A percentile compares a stretch with the other conserved stretches of the same genome.
phyloP scores from a whole-genome alignment of 2,797 vertebrate genomes.

The Salarias fasciatus region DNA sequence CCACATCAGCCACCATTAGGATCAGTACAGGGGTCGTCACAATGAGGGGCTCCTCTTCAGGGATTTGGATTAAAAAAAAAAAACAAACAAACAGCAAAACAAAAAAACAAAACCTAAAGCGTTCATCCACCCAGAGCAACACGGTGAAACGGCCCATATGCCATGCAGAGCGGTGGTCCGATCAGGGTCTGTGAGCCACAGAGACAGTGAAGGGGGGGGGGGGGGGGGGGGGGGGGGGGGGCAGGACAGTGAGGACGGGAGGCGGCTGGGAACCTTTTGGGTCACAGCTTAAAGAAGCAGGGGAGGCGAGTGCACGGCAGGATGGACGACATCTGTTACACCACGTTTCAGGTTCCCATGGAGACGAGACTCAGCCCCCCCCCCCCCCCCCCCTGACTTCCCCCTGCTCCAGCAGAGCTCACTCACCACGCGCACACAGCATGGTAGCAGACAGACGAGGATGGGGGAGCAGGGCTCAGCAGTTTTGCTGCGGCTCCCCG shows the following conservation, averaged over 20 bases:
- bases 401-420: constrained; percentile 80
- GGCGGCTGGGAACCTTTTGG: constrained; percentile 1
- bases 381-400: constrained; percentile 49
- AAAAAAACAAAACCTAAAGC: not conserved
- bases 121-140: constrained; percentile 28
- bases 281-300: constrained; percentile 48
- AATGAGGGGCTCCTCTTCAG: too few species aligned
- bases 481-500: constrained; percentile 93
- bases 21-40: too few species aligned
- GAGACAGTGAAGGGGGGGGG: constrained; percentile 37
- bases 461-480: constrained; percentile 87
- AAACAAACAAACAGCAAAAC: constrained; percentile 4
- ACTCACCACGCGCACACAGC: constrained; percentile 92
- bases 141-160: constrained; percentile 53
- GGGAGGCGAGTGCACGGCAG: constrained; percentile 62
- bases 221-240: constrained; percentile 32
- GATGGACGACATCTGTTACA: constrained; percentile 77
- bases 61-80: too few species aligned
- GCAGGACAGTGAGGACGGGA: constrained; percentile 23
- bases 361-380: constrained; percentile 74
- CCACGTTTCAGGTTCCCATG: constrained; percentile 84
- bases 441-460: constrained; percentile 84
- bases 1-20: constrained; percentile 18
- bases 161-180: constrained; percentile 58
- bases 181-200: constrained; percentile 46